Conservation (phyloP, 2,797 vertebrate species). For the Balearica regulorum region DNA sequence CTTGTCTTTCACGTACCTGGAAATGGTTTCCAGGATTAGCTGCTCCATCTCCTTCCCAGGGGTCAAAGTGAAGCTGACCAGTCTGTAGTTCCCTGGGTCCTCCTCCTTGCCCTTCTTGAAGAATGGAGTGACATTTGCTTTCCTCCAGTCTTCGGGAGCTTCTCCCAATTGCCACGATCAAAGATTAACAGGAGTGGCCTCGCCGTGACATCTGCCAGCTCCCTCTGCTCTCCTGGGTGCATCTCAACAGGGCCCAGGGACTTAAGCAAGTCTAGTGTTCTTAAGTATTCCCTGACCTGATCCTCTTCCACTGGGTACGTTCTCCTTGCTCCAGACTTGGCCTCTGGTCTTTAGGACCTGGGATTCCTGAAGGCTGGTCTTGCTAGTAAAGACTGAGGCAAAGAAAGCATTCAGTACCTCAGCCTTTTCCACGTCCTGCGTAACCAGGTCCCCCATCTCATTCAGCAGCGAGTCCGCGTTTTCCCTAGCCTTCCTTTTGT, state of each 20-base stretch:
- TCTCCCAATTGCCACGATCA: background rate
- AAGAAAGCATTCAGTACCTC: background rate
- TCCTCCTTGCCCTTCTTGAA: background rate
- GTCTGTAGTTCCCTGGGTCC: background rate
- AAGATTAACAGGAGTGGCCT: background rate
- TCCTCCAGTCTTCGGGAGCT: background rate
- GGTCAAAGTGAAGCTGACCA: background rate
- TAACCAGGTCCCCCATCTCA: background rate
- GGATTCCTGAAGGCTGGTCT: background rate
- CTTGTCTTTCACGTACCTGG: background rate
- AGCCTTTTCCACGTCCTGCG: background rate
- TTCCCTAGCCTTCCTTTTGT: background rate
- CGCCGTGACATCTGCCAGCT: background rate
- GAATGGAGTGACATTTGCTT: background rate
- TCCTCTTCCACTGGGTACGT: background rate
- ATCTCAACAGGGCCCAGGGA: background rate
- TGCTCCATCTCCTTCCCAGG: background rate
- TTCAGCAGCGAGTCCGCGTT: background rate
- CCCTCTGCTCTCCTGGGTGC: background rate
- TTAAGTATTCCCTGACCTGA: background rate
- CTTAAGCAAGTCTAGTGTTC: background rate
- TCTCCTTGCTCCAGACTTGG: background rate
- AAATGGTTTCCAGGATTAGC: too few relatives aligned
- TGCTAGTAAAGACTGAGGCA: background rate
- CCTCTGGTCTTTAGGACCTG: background rate